phyloP scores from a whole-genome alignment of 2,888 invertebrate genomes.

The Tiliacea citrago region DNA sequence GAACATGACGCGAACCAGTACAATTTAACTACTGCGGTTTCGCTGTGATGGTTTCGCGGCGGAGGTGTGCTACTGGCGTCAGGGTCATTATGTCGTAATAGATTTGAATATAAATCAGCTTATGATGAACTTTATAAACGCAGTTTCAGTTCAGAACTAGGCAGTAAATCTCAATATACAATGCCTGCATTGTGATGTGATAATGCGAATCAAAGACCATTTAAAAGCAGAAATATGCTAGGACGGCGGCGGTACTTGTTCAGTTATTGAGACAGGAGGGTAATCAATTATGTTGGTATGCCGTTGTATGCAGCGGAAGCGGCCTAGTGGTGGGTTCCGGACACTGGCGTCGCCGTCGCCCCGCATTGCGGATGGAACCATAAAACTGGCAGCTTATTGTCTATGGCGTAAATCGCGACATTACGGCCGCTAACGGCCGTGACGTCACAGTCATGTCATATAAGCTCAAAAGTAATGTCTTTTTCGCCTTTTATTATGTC shows the following conservation, averaged over 20 bases:
- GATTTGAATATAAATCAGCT: constrained; percentile 4
- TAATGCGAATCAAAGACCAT: too few species aligned
- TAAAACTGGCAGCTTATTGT: constrained; percentile 59
- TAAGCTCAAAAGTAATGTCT: constrained; percentile 32
- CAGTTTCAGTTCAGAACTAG: background rate
- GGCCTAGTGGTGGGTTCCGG: constrained; percentile 55
- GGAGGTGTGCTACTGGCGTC: too few species aligned
- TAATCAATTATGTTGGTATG: constrained; percentile 57
- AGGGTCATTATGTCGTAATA: background rate
- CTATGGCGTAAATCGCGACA: constrained; percentile 47
- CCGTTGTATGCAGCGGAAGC: constrained; percentile 55
- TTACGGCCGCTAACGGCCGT: constrained; percentile 48
- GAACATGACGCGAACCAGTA: too few species aligned
- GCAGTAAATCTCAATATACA: background rate
- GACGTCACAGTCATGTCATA: constrained; percentile 43
- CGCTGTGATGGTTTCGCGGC: too few species aligned
- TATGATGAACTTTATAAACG: too few species aligned
- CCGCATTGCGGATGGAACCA: constrained; percentile 66
- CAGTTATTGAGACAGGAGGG: constrained; percentile 12
- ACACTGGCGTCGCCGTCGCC: constrained; percentile 47
- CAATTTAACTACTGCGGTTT: too few species aligned
- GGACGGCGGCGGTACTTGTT: constrained; percentile 8
- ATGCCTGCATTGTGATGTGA: too few species aligned
- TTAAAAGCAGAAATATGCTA: background rate
- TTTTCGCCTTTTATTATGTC: constrained; percentile 43